phyloP scores from a whole-genome alignment of 2,888 invertebrate genomes.

The Parnassius mnemosyne region DNA sequence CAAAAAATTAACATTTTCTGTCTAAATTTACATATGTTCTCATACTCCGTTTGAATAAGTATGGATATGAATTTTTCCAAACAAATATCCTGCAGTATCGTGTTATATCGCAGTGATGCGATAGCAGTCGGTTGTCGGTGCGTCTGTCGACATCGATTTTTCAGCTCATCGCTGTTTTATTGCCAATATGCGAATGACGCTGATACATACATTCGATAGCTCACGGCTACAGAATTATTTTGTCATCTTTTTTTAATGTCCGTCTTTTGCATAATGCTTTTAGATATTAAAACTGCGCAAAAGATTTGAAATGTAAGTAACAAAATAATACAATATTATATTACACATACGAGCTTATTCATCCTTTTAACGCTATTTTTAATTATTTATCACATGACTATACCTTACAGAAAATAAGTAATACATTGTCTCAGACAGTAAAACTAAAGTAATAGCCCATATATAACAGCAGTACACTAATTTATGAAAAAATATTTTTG shows the following conservation, averaged over 20 bases:
- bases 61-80: slow-evolving; percentile 7
- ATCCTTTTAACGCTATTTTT: background rate
- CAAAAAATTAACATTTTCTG: no score
- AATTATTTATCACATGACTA: background rate
- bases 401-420: no score
- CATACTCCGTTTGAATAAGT: background rate
- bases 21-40: background rate
- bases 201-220: slow-evolving; percentile 49
- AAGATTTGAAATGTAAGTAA: no score
- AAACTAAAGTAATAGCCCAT: no score
- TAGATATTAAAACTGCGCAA: background rate
- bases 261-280: background rate
- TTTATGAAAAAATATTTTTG: no score
- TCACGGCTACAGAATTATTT: slow-evolving; percentile 39
- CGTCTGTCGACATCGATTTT: slow-evolving; percentile 80
- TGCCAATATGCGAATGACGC: slow-evolving; percentile 72
- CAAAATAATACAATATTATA: background rate
- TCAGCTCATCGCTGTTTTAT: slow-evolving; percentile 78
- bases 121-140: slow-evolving; percentile 38
- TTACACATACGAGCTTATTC: slow-evolving; percentile 3
- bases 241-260: slow-evolving; percentile 22
- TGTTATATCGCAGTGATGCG: slow-evolving; percentile 29
- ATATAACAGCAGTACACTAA: no score
- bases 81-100: slow-evolving; percentile 7
- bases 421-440: no score